phyloP scores from a whole-genome alignment of 2,888 invertebrate genomes.

The Ctena decussata region DNA sequence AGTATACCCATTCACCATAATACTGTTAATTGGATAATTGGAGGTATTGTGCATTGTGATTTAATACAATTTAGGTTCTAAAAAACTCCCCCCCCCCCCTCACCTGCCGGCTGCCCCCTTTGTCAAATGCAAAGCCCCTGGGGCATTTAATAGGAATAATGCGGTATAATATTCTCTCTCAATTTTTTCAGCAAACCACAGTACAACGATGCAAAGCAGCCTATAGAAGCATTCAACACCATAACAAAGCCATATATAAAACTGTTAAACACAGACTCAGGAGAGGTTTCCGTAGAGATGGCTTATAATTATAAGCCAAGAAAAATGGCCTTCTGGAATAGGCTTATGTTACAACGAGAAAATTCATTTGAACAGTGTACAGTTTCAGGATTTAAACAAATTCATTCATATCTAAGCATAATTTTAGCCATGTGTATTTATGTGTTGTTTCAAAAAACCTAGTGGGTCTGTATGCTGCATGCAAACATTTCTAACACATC shows the following conservation, averaged over 20 bases:
- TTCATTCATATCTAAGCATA: neutral
- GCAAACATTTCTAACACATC: too few relatives aligned
- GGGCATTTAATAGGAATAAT: too few relatives aligned
- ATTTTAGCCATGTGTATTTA: neutral
- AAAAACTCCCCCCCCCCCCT: too few relatives aligned
- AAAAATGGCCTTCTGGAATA: slow-evolving; percentile 20
- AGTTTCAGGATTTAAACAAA: neutral
- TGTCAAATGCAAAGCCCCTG: too few relatives aligned
- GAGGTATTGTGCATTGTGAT: too few relatives aligned
- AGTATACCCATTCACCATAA: too few relatives aligned
- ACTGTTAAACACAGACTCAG: neutral
- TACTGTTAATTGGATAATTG: too few relatives aligned
- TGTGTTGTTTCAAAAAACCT: too few relatives aligned
- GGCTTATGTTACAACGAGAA: slow-evolving; percentile 9
- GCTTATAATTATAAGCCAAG: slow-evolving; percentile 16
- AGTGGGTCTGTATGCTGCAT: too few relatives aligned
- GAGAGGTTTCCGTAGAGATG: neutral
- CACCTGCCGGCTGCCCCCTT: too few relatives aligned
- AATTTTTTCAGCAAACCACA: neutral
- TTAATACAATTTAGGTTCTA: too few relatives aligned
- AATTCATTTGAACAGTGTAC: neutral
- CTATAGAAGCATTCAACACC: neutral
- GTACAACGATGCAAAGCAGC: neutral
- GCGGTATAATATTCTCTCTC: too few relatives aligned
- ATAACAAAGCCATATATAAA: slow-evolving; percentile 2